Evolutionary conservation across 53 echinoderm and acorn worm genomes (phyloP), one percentile per base, ranked within the genome.

Genomic region (Holothuria leucospilota): DNA sequence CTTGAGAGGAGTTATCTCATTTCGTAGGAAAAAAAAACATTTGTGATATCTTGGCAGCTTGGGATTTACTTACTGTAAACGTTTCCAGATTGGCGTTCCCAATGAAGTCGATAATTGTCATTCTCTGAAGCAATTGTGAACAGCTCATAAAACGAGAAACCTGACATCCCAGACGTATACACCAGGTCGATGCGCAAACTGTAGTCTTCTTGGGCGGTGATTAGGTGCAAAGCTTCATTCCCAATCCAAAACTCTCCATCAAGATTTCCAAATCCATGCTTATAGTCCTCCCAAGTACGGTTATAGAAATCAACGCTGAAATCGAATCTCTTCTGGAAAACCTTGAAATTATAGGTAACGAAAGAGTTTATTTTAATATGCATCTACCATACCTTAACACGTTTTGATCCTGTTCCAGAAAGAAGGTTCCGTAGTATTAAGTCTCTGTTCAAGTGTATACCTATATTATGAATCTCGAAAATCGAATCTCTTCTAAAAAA

Each of bases 181-280:
- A 20, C 51, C 21, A 74, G 6, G 0, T 74, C 74, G 20, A 74
- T 41, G 14, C 74, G 42, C 74, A 74, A 25, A 26, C 74, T 74
- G 49, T 42, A 51, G 4, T 10, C 20, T 51, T 28, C 25, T 13
- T 74, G 74, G 10, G 18, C 7, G 13, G 74, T 74, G 49, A 74
- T 74, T 49, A 25, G 40, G 27, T 46, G 74, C 1, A 74, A 5
- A 51, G 74, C 74, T 12, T 74, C 74, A 40, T 74, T 74, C 15
- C 74, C 74, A 13, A 74, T 18, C 74, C 74, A 74, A n/a, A 51
- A 46, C 23, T 74, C 74, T 25, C 74, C 74, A 26, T 42, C 20
- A 13, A 74, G 24, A n/a, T 74, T 40, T 1, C 74, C 74, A 46
- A 74, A 74, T 7, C 74, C 74, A 2, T 16, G 12, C 21, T 74